Base-by-base conservation (phyloP, 2,888 invertebrate genomes). In the Iselma pallidipennis region DNA sequence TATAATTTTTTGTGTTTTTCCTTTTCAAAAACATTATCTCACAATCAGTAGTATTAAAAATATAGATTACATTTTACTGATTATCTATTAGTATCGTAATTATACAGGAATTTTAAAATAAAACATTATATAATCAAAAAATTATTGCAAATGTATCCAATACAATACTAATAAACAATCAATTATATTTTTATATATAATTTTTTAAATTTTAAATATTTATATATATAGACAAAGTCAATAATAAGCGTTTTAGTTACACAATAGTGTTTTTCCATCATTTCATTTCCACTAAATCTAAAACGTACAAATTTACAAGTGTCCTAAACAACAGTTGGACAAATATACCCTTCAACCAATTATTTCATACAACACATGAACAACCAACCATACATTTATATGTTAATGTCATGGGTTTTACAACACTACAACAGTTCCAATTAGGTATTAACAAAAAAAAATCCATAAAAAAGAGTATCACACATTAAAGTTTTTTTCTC, bases 271-370 rank as follows among this genome's bases (percentile, higher is more conserved):
- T 59, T 57, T 61, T 61, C 53, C 49, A 57, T 49, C 50, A 26
- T 37, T 33, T 28, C 12, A 2, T 28, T 58, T 58, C 53, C 23
- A 59, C 61, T 66, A 58, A 66, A 63, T 58, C 68, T 71, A 66
- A 61, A 69, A 71, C 66, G 64, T 68, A 71, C 65, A 65, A 64
- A 69, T 64, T 68, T 64, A 68, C 66, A 67, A 66, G 65, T 69
- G 64, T 62, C 63, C 63, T 62, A 68, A 67, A 55, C 63, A 67
- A 71, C 68, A 65, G 49, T 62, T 58, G 55, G 62, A 63, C 61
- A 64, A 65, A 67, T n/a, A n/a, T 71, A 74, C 74, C 74, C 74
- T 74, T 50, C 50, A 33, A 50, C 52, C 53, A 19, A 49, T 48
- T 26, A 57, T 53, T 57, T 28, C 53, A 28, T 25, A 28, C 21